Evolutionary conservation across 2,888 invertebrate species (phyloP).

Genomic region (Galeruca laticollis): DNA sequence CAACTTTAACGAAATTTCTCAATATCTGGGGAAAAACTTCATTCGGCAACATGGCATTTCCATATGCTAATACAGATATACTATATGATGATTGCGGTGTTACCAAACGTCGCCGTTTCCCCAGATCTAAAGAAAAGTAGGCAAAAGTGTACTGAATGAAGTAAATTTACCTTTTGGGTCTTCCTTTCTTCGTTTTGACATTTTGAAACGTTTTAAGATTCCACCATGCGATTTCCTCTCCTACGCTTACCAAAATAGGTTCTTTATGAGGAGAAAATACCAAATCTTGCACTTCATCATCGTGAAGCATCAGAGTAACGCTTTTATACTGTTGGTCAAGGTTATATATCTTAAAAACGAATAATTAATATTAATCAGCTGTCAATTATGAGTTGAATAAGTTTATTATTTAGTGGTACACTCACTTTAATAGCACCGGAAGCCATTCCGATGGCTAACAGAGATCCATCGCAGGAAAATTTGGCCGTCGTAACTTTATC

Average conservation of each 20-base stretch:
- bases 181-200: slow-evolving; percentile 27
- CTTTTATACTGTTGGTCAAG: slow-evolving; percentile 34
- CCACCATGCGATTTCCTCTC: slow-evolving; percentile 74
- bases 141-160: not conserved
- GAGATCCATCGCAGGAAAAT: slow-evolving; percentile 69
- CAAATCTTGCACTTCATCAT: slow-evolving; percentile 69
- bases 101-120: not conserved
- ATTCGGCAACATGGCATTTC: too few relatives aligned
- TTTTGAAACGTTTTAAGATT: slow-evolving; percentile 57
- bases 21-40: too few relatives aligned
- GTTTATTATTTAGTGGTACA: not conserved
- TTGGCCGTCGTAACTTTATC: slow-evolving; percentile 52
- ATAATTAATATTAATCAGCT: not conserved
- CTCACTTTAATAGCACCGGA: slow-evolving; percentile 74
- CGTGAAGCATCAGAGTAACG: slow-evolving; percentile 67
- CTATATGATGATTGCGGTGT: too few relatives aligned
- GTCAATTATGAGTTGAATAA: not conserved
- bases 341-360: slow-evolving; percentile 41
- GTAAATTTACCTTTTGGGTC: slow-evolving; percentile 40
- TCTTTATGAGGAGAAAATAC: slow-evolving; percentile 70
- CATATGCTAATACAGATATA: too few relatives aligned
- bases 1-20: too few relatives aligned
- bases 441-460: slow-evolving; percentile 75
- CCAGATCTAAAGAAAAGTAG: not conserved
- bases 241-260: slow-evolving; percentile 70